These are phyloP conservation scores for Lysandra coridon DNA, from an alignment of 2,888 invertebrate genomes.

Conservation along the genomic window DNA sequence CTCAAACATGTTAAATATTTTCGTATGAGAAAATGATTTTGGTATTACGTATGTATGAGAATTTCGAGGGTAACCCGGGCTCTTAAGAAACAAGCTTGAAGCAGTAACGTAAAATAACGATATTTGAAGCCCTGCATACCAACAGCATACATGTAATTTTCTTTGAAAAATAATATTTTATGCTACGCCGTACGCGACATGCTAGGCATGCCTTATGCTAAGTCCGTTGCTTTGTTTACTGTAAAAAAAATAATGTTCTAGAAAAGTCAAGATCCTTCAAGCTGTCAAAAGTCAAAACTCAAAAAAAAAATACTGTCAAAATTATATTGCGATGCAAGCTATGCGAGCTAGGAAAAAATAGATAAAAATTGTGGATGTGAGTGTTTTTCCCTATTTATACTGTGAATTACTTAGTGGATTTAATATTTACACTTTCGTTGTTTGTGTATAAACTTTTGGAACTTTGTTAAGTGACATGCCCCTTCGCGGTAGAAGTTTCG, in stretches of 20 bases:
- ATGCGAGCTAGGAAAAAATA: conserved; percentile 39
- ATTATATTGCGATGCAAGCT: conserved; percentile 44
- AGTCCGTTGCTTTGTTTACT: neutral
- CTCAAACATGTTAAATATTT: too few relatives aligned
- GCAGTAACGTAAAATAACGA: too few relatives aligned
- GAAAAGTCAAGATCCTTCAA: conserved; percentile 48
- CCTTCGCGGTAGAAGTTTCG: conserved; percentile 69
- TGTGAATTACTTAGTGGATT: conserved; percentile 22
- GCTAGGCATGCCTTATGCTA: neutral
- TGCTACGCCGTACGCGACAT: too few relatives aligned
- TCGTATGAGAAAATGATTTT: too few relatives aligned
- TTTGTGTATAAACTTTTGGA: conserved; percentile 35
- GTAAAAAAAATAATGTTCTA: conserved; percentile 58
- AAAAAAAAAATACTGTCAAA: conserved; percentile 45
- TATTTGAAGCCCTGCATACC: too few relatives aligned
- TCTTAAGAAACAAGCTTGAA: too few relatives aligned
- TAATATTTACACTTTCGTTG: conserved; percentile 11
- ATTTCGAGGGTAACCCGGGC: too few relatives aligned
- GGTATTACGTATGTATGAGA: too few relatives aligned
- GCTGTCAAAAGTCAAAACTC: conserved; percentile 17
- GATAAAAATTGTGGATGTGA: conserved; percentile 47
- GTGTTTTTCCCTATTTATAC: conserved; percentile 40
- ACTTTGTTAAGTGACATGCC: conserved; percentile 66
- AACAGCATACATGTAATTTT: too few relatives aligned
- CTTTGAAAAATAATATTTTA: too few relatives aligned